Percentiles rank a stretch among this genome's conserved stretches.
Evolutionary conservation across 1,140 invertebrate species (phyloP).

Genomic region (Kradibia gibbosae): DNA sequence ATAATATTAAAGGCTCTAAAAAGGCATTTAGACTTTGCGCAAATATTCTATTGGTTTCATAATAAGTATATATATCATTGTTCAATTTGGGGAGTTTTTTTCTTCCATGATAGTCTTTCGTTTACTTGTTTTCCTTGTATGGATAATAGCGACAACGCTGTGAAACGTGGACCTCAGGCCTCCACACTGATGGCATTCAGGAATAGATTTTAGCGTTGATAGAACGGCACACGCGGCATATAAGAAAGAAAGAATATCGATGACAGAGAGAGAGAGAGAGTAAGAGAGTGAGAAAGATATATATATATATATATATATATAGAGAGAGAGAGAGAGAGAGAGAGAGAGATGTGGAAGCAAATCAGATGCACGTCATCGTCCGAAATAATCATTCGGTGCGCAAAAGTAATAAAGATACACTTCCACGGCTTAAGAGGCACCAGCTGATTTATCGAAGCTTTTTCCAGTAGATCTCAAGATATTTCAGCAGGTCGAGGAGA

Average conservation of each 20-base stretch:
- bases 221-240: not conserved
- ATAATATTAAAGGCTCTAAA: too few species aligned
- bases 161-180: not conserved
- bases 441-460: not conserved
- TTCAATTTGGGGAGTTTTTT: not conserved
- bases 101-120: not conserved
- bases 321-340: not conserved
- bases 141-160: not conserved
- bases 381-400: conserved; percentile 29
- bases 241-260: not conserved
- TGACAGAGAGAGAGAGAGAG: too few species aligned
- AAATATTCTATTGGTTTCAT: too few species aligned
- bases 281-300: not conserved
- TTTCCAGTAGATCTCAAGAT: not conserved
- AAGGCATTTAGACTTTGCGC: too few species aligned
- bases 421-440: not conserved
- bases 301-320: too few species aligned
- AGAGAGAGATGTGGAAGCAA: conserved; percentile 13
- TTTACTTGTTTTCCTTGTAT: not conserved
- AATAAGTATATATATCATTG: too few species aligned
- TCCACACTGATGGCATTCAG: conserved; percentile 1
- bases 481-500: not conserved
- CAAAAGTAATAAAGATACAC: conserved; percentile 9
- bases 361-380: conserved; percentile 33
- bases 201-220: conserved; percentile 19